Evolutionary conservation across 2,888 invertebrate genomes (phyloP).

Genomic region (Drosophila formosana): DNA sequence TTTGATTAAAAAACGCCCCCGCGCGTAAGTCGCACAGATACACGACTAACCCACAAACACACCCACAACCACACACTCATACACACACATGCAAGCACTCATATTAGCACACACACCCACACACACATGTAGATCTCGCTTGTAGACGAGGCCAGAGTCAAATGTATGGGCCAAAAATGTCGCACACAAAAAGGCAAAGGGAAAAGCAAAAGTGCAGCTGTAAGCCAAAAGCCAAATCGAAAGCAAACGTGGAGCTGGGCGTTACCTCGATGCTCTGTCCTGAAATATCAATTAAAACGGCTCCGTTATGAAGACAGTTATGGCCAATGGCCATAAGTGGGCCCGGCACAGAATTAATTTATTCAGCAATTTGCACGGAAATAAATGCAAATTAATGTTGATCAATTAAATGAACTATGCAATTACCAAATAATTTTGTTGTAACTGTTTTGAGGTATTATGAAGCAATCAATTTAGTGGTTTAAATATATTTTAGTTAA

Average conservation of each 20-base stretch:
- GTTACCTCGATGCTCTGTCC: conserved; percentile 38
- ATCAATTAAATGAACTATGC: neutral
- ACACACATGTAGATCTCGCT: conserved; percentile 7
- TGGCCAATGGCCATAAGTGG: conserved; percentile 1
- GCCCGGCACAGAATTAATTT: neutral
- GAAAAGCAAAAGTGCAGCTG: conserved; percentile 43
- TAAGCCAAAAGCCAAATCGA: conserved; percentile 39
- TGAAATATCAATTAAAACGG: conserved; percentile 34
- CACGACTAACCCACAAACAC: conserved; percentile 51
- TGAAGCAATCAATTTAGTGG: too few relatives aligned
- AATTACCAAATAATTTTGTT: neutral
- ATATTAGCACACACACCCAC: conserved; percentile 40
- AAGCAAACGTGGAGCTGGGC: conserved; percentile 45
- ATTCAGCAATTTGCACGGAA: neutral
- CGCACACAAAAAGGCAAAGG: conserved; percentile 55
- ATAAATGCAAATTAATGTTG: neutral
- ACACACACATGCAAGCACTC: conserved; percentile 7
- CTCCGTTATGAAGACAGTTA: conserved; percentile 14
- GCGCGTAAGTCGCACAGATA: conserved; percentile 68
- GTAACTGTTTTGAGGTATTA: neutral
- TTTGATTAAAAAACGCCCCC: conserved; percentile 81
- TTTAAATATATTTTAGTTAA: too few relatives aligned
- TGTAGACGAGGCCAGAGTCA: conserved; percentile 43
- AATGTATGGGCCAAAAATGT: conserved; percentile 67
- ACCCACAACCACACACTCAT: conserved; percentile 11